These are phyloP conservation scores for Lamellibrachia luymesi DNA, from an alignment of 1,140 invertebrate species.

Conservation along the genomic window DNA sequence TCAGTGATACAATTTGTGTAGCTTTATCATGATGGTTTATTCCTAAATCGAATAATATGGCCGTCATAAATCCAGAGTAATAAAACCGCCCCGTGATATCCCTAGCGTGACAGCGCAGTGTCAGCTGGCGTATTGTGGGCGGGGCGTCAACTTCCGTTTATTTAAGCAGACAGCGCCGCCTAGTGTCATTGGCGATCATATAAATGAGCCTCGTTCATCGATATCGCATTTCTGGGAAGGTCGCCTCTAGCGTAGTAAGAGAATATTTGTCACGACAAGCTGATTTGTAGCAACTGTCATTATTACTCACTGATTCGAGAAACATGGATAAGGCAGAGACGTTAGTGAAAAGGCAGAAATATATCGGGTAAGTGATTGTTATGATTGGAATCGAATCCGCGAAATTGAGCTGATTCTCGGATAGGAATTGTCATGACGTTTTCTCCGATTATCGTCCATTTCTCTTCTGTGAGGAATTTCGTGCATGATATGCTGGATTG, in stretches of 20 bases:
- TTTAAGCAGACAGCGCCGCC: background rate
- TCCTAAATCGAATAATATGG: background rate
- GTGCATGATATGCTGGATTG: too few species aligned
- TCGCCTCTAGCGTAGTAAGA: background rate
- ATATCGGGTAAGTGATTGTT: background rate
- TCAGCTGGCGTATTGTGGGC: background rate
- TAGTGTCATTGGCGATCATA: background rate
- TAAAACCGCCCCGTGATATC: background rate
- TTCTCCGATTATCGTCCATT: background rate
- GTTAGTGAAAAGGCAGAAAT: background rate
- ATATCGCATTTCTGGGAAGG: background rate
- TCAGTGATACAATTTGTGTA: background rate
- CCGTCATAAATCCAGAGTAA: background rate
- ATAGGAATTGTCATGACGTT: background rate
- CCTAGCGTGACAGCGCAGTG: background rate
- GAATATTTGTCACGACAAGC: background rate
- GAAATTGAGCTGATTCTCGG: background rate
- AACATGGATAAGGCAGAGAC: background rate
- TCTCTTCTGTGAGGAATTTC: background rate
- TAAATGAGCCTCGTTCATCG: background rate
- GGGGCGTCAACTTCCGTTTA: constrained; percentile 7
- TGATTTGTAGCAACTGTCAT: background rate
- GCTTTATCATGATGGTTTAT: background rate
- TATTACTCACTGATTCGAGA: background rate
- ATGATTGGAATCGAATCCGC: background rate